Evolutionary conservation across 2,113 vertebrate genomes (phyloP).

Genomic region (Pantherophis guttatus): DNA sequence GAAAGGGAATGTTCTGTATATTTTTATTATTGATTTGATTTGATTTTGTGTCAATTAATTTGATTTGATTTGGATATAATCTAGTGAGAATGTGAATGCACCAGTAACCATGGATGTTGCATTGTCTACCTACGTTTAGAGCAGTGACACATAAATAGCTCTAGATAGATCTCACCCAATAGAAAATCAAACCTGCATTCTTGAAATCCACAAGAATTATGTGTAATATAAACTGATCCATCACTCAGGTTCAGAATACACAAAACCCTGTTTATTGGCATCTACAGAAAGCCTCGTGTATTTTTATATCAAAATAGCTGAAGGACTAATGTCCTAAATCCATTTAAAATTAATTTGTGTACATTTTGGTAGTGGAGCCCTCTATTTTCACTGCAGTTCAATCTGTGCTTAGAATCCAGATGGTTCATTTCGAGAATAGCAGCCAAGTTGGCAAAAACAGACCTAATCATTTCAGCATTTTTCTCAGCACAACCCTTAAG

Average conservation of each 20-base stretch:
- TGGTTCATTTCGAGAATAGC: slow-evolving; percentile 26
- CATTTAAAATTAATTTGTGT: slow-evolving; percentile 21
- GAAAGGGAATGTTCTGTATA: background rate
- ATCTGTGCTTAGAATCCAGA: background rate
- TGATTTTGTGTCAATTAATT: background rate
- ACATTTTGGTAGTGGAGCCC: slow-evolving; percentile 17
- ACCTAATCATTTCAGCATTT: background rate
- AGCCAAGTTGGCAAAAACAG: background rate
- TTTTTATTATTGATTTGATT: background rate
- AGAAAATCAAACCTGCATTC: background rate
- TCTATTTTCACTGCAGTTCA: background rate
- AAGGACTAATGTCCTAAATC: background rate
- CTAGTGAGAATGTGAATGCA: background rate
- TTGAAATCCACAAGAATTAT: background rate
- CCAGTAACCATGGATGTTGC: background rate
- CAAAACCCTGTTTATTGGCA: background rate
- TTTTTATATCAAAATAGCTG: background rate
- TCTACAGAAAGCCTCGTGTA: background rate
- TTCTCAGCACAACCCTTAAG: background rate
- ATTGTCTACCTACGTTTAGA: background rate
- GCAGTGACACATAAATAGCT: background rate
- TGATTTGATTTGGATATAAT: background rate
- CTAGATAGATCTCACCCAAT: background rate
- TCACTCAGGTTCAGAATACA: background rate
- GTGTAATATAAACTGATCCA: background rate